phyloP scores from a whole-genome alignment of 2,888 invertebrate species.

The Parelbella ahira region DNA sequence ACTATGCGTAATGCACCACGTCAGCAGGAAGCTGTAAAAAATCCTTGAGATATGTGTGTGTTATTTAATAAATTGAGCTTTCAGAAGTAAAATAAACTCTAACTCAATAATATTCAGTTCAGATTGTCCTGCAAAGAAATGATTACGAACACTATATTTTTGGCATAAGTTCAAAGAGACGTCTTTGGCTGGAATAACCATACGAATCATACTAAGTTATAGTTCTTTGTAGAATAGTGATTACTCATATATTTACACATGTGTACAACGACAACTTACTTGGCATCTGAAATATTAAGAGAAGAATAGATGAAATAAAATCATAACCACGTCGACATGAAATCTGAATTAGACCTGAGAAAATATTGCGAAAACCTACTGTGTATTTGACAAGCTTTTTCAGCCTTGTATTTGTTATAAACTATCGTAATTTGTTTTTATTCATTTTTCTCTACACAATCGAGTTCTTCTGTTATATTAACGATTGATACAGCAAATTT shows the following conservation, averaged over 20 bases:
- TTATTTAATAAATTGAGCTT: too few species aligned
- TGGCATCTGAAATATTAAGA: constrained; percentile 8
- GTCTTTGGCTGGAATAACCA: constrained; percentile 2
- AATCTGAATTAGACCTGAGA: constrained; percentile 11
- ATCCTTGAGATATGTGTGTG: too few species aligned
- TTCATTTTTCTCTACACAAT: too few species aligned
- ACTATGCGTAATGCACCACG: too few species aligned
- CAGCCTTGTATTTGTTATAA: too few species aligned
- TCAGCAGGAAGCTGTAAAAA: too few species aligned
- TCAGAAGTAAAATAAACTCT: too few species aligned
- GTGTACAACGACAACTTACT: constrained; percentile 2
- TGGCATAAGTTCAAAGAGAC: constrained; percentile 4
- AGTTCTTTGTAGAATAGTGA: constrained; percentile 3
- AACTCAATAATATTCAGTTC: not conserved
- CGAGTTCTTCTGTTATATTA: too few species aligned
- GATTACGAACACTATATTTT: not conserved
- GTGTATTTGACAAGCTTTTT: not conserved
- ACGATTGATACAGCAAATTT: too few species aligned
- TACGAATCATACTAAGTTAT: too few species aligned
- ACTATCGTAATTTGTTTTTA: not conserved
- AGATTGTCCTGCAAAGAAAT: not conserved
- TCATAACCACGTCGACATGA: constrained; percentile 2
- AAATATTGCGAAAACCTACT: constrained; percentile 1
- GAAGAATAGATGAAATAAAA: constrained; percentile 7
- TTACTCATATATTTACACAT: constrained; percentile 10